phyloP scores from a whole-genome alignment of 2,113 vertebrate species.

The human region DNA sequence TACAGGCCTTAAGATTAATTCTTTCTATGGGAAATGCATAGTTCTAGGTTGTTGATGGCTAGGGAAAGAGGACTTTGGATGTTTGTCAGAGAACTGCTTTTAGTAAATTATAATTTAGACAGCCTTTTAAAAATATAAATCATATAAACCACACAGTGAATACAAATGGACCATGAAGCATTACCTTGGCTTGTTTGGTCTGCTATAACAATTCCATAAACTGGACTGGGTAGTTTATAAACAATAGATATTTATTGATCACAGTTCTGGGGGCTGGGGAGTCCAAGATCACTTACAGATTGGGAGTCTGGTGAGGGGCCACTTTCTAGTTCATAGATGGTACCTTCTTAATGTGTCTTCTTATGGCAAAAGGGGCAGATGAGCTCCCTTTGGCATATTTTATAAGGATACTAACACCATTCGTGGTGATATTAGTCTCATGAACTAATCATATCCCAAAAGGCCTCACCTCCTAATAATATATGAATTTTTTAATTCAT shows the following conservation, averaged over 20 bases:
- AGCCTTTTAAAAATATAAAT: background rate
- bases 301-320: background rate
- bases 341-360: background rate
- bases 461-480: background rate
- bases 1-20: background rate
- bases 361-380: background rate
- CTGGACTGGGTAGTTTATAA: background rate
- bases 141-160: background rate
- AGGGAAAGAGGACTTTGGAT: background rate
- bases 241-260: background rate
- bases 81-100: background rate
- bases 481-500: too few relatives aligned
- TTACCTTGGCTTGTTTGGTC: background rate
- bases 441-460: background rate
- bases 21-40: background rate
- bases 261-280: background rate
- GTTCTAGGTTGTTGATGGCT: background rate
- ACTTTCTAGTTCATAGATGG: background rate
- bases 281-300: background rate
- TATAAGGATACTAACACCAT: background rate
- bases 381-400: background rate
- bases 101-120: background rate
- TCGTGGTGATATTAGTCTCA: background rate
- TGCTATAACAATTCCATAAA: background rate
- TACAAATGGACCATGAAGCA: background rate